Evolutionary conservation across 1,140 invertebrate genomes (phyloP).

Genomic region (Hesperophylax magnus): DNA sequence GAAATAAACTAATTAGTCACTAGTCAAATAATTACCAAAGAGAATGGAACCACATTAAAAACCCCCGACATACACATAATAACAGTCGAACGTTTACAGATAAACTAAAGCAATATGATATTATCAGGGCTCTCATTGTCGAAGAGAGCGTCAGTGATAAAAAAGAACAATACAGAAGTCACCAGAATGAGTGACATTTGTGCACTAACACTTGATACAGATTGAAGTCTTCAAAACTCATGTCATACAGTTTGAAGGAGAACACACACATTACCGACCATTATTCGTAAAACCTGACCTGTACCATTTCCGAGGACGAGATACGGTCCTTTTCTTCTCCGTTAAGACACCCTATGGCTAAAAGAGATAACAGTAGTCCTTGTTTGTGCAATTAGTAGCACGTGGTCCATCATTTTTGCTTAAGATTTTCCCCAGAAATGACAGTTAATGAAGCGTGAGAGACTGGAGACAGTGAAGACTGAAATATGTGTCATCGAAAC

Average conservation of each 20-base stretch:
- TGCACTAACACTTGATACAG: constrained; percentile 39
- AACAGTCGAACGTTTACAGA: neutral
- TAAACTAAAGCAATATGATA: neutral
- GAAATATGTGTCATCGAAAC: constrained; percentile 5
- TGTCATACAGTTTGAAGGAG: constrained; percentile 37
- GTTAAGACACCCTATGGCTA: neutral
- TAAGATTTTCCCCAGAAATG: constrained; percentile 63
- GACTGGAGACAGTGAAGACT: constrained; percentile 59
- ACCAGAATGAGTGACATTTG: constrained; percentile 46
- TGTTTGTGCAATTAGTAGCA: constrained; percentile 61
- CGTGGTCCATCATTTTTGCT: constrained; percentile 66
- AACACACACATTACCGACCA: constrained; percentile 42
- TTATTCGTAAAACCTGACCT: constrained; percentile 56
- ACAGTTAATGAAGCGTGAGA: constrained; percentile 71
- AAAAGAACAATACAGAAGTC: constrained; percentile 41
- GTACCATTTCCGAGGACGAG: constrained; percentile 42
- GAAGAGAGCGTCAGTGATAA: neutral
- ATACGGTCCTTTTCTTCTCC: constrained; percentile 38
- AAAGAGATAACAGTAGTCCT: constrained; percentile 30
- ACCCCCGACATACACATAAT: too few relatives aligned
- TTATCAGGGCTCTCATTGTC: neutral
- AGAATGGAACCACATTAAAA: too few relatives aligned
- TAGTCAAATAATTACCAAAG: neutral
- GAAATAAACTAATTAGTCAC: constrained; percentile 23
- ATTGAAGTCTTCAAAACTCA: constrained; percentile 15